Conservation (phyloP, 92 coral and sea anemone genomes). For the Plumapathes pennacea region DNA sequence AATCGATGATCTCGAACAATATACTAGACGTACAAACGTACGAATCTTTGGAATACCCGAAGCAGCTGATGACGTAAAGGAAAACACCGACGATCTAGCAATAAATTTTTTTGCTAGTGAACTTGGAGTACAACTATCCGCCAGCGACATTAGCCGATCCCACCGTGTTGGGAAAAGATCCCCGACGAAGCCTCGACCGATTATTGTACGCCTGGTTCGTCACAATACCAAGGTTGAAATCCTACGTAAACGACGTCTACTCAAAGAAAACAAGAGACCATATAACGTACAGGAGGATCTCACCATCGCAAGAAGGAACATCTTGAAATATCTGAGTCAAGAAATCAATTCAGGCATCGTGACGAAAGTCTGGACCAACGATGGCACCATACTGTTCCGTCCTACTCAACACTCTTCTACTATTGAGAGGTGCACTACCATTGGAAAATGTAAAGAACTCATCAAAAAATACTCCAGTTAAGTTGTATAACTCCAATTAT, state of each 20-base stretch:
- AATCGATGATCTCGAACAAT: too few relatives aligned
- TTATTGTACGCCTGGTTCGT: conserved; percentile 12
- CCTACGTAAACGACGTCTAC: conserved; percentile 2
- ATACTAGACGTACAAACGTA: too few relatives aligned
- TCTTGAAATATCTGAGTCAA: background rate
- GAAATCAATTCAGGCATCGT: conserved; percentile 3
- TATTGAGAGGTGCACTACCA: too few relatives aligned
- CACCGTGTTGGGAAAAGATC: conserved; percentile 1
- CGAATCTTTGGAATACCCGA: too few relatives aligned
- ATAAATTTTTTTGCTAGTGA: background rate
- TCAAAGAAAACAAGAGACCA: conserved; percentile 10
- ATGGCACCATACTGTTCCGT: conserved; percentile 1
- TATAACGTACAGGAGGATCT: conserved; percentile 1
- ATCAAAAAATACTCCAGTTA: too few relatives aligned
- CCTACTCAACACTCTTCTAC: too few relatives aligned
- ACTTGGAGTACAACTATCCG: background rate
- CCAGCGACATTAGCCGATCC: background rate
- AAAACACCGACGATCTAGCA: background rate
- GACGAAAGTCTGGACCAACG: conserved; percentile 7
- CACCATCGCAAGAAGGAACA: background rate
- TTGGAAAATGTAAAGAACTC: too few relatives aligned
- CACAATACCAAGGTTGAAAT: conserved; percentile 7
- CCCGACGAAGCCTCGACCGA: background rate
- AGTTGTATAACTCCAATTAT: too few relatives aligned
- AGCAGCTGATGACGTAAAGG: too few relatives aligned